Evolutionary conservation across 1,140 invertebrate genomes (phyloP).

Genomic region (Piezodorus guildinii): DNA sequence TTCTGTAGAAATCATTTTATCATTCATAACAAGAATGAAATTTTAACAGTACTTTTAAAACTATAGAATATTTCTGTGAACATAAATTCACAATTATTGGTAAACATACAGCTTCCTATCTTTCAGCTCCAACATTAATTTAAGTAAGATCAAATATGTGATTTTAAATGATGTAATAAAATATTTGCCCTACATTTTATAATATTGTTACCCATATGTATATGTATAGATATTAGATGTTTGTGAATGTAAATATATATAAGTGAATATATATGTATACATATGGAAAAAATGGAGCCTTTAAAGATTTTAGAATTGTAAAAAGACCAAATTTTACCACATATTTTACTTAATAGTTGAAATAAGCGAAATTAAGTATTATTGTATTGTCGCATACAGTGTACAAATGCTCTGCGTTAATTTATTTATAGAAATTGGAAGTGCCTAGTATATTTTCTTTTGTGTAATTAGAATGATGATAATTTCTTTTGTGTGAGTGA

Average conservation of each 20-base stretch:
- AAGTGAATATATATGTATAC: background rate
- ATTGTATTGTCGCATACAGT: conserved; percentile 8
- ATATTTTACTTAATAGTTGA: conserved; percentile 4
- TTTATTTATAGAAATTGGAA: conserved; percentile 17
- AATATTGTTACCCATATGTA: background rate
- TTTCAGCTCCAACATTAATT: conserved; percentile 1
- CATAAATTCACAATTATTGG: background rate
- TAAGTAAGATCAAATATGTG: background rate
- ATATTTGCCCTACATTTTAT: background rate
- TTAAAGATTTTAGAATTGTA: conserved; percentile 1
- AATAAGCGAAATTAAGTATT: conserved; percentile 8
- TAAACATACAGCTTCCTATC: conserved; percentile 1
- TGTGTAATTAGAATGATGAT: conserved; percentile 3
- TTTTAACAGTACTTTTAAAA: too few relatives aligned
- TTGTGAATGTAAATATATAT: conserved; percentile 5
- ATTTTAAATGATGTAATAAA: background rate
- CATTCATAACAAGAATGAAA: too few relatives aligned
- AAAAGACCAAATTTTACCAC: conserved; percentile 12
- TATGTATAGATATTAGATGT: background rate
- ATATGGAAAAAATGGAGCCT: background rate
- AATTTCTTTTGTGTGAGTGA: conserved; percentile 7
- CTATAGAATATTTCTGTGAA: too few relatives aligned
- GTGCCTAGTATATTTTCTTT: conserved; percentile 18
- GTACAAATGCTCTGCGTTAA: conserved; percentile 7
- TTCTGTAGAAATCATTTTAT: too few relatives aligned